Base-by-base conservation (phyloP, 2,888 invertebrate species). In the Nephrotoma appendiculata region DNA sequence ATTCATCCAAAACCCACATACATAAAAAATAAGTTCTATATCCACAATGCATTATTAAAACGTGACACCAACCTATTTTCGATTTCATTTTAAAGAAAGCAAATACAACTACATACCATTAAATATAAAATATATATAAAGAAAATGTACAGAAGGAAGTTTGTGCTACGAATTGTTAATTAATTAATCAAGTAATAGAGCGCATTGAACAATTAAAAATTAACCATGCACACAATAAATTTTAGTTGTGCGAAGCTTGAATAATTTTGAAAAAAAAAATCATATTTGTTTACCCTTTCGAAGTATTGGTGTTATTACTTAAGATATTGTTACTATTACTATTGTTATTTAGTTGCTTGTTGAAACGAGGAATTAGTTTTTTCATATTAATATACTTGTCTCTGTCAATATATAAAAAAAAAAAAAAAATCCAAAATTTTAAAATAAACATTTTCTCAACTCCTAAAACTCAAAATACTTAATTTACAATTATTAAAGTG, bases 321-420 rank as follows among this genome's bases (percentile, higher is more conserved):
- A 71, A 31, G 19, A 5, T 71, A 71, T 84, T 84, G 84, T 43
- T 84, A 83, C 83, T 83, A 84, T 84, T 84, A 41, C n/a, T 41
- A 41, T 43, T 84, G 43, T 84, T 84, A 84, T 42, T 84, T 42
- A 84, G 41, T 85, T 85, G 85, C 19, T 45, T 85, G 85, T 85
- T 85, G 85, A 85, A 85, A 43, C 85, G 43, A 15, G 85, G 85
- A 31, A 42, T 44, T 85, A 85, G 85, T 85, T 85, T 85, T 85
- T 85, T 85, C 15, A n/a, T 84, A 84, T 84, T 84, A 84, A 84
- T 84, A 84, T 84, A 84, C 9, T 84, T 84, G 41, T 84, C 84
- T 41, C 84, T 84, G 84, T 43, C 84, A 42, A 84, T 42, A 84
- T 41, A 84, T 42, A 12, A 84, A 31, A 9, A 83, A 83, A 12